Conservation (phyloP, 2,888 invertebrate genomes). For the Drosophila monieri region DNA sequence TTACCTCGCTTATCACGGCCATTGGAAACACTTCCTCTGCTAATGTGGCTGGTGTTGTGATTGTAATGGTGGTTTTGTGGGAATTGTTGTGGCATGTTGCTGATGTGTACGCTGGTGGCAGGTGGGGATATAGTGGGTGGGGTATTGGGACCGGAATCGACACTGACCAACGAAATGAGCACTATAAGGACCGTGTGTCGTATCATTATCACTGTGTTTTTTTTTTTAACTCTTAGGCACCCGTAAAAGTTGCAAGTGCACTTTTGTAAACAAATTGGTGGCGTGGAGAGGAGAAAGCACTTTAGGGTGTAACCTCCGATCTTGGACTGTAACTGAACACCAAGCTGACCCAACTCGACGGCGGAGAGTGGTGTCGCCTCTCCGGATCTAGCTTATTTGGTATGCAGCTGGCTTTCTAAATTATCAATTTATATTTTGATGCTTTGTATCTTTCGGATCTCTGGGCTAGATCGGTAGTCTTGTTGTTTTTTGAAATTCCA, state of each 20-base stretch:
- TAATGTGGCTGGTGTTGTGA: slow-evolving; percentile 6
- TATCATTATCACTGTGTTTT: slow-evolving; percentile 60
- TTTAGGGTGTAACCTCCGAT: slow-evolving; percentile 17
- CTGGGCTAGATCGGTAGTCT: slow-evolving; percentile 24
- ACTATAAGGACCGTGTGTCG: slow-evolving; percentile 58
- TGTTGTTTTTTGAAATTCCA: slow-evolving; percentile 36
- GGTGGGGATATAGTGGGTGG: slow-evolving; percentile 9
- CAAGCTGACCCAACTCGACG: slow-evolving; percentile 14
- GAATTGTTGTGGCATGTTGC: slow-evolving; percentile 47
- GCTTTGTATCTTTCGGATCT: slow-evolving; percentile 22
- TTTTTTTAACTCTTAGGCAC: slow-evolving; percentile 12
- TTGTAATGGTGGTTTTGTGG: slow-evolving; percentile 28
- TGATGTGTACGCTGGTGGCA: slow-evolving; percentile 14
- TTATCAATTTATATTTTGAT: slow-evolving; percentile 46
- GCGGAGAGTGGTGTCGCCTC: slow-evolving; percentile 13
- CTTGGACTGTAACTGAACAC: slow-evolving; percentile 32
- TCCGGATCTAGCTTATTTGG: slow-evolving; percentile 33
- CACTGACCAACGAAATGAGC: slow-evolving; percentile 66
- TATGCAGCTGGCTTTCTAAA: slow-evolving; percentile 66
- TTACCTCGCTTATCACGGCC: slow-evolving; percentile 72
- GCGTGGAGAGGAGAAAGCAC: slow-evolving; percentile 22
- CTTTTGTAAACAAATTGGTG: slow-evolving; percentile 12
- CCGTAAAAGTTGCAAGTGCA: slow-evolving; percentile 41
- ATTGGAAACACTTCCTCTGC: slow-evolving; percentile 21
- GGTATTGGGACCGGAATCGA: slow-evolving; percentile 68